phyloP scores from a whole-genome alignment of 2,888 invertebrate genomes.

The Euphydryas editha region DNA sequence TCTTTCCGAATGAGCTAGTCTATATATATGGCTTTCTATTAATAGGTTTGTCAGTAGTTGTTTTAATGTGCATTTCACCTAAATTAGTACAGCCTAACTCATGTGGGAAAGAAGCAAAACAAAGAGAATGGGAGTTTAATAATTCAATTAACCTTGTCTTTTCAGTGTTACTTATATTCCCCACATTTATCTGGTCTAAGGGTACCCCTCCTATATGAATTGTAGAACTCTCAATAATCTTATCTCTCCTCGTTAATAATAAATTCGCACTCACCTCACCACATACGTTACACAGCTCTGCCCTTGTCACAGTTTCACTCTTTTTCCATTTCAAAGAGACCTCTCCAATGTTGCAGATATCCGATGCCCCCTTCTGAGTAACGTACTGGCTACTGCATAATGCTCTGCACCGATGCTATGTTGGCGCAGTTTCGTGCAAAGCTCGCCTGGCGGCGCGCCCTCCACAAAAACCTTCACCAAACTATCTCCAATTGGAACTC shows the following conservation, averaged over 20 bases:
- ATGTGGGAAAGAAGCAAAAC: slow-evolving; percentile 36
- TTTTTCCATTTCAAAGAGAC: background rate
- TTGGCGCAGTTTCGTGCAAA: background rate
- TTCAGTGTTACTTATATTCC: background rate
- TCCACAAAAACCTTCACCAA: background rate
- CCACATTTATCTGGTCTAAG: background rate
- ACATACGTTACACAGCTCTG: background rate
- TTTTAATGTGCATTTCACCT: slow-evolving; percentile 37
- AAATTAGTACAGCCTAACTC: slow-evolving; percentile 44
- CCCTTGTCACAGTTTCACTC: background rate
- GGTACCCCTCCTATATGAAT: background rate
- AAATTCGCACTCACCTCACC: background rate
- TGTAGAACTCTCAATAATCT: background rate
- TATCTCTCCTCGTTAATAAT: slow-evolving; percentile 1
- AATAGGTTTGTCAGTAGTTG: slow-evolving; percentile 35
- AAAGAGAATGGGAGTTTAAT: slow-evolving; percentile 22
- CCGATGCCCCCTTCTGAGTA: background rate
- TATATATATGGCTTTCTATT: slow-evolving; percentile 39
- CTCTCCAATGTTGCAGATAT: background rate
- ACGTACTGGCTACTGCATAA: background rate
- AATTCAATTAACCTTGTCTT: slow-evolving; percentile 23
- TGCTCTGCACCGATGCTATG: background rate
- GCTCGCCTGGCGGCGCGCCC: background rate
- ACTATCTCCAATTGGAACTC: background rate
- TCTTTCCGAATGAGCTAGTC: slow-evolving; percentile 37